A percentile compares a stretch with the other conserved stretches of the same genome.
These are phyloP conservation scores for Melangyna quadrimaculata DNA, from an alignment of 2,888 invertebrate genomes.

Conservation along the genomic window DNA sequence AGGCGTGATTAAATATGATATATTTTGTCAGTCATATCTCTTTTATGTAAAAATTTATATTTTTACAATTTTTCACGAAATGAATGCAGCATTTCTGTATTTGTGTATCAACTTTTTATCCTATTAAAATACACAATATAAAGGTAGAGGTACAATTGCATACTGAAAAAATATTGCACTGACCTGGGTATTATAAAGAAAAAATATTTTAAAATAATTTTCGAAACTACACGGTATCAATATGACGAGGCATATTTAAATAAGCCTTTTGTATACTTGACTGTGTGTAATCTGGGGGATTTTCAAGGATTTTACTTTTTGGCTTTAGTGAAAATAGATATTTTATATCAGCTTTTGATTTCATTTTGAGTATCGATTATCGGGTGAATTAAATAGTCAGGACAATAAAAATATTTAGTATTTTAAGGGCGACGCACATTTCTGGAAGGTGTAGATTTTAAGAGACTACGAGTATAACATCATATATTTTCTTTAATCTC, in stretches of 20 bases:
- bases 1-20: not conserved
- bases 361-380: too few relatives aligned
- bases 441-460: too few relatives aligned
- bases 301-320: not conserved
- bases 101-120: not conserved
- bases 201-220: not conserved
- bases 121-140: too few relatives aligned
- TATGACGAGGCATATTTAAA: not conserved
- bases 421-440: too few relatives aligned
- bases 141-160: too few relatives aligned
- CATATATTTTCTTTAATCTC: too few relatives aligned
- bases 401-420: too few relatives aligned
- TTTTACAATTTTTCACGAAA: not conserved
- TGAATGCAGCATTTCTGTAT: not conserved
- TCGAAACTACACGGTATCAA: not conserved
- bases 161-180: not conserved
- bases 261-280: not conserved
- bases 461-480: too few relatives aligned
- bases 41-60: too few relatives aligned
- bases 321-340: not conserved
- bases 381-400: too few relatives aligned
- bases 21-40: not conserved
- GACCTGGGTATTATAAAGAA: not conserved
- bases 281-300: not conserved
- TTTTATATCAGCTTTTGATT: conserved; percentile 2